Percentiles rank a stretch among this genome's conserved stretches.
These are phyloP conservation scores for Hycleus cichorii DNA, from an alignment of 1,140 invertebrate genomes.

Conservation along the genomic window DNA sequence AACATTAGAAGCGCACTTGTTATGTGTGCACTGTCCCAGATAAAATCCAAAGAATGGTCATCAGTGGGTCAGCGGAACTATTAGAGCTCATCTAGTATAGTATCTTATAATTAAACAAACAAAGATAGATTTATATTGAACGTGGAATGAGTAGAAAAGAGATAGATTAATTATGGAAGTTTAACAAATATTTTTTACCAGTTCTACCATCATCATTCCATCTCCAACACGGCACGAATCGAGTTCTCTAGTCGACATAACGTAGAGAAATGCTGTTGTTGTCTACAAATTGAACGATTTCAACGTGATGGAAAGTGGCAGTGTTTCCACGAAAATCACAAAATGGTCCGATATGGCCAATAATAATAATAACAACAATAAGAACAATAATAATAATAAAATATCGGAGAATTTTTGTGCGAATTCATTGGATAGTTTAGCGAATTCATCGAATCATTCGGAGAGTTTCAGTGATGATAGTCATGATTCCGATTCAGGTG, in stretches of 20 bases:
- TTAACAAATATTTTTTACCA: no score
- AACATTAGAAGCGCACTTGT: background rate
- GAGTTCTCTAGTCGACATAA: no score
- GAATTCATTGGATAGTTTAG: conserved; percentile 55
- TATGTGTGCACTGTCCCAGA: conserved; percentile 11
- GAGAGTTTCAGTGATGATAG: conserved; percentile 47
- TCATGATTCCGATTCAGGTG: conserved; percentile 49
- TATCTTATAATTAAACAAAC: background rate
- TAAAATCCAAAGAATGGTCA: conserved; percentile 20
- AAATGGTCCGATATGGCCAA: conserved; percentile 16
- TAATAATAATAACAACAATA: background rate
- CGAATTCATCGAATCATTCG: conserved; percentile 51
- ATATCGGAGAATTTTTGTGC: conserved; percentile 23
- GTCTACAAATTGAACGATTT: background rate
- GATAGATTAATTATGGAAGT: no score
- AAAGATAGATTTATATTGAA: no score
- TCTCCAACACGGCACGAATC: no score
- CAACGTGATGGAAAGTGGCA: background rate
- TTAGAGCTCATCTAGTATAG: conserved; percentile 39
- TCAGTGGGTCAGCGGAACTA: conserved; percentile 36
- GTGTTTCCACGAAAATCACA: conserved; percentile 13
- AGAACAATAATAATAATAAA: background rate
- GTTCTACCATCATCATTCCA: no score
- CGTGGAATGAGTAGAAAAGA: no score
- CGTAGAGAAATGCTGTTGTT: background rate